phyloP scores from a whole-genome alignment of 1,140 invertebrate genomes.

The Heliothis subflexa region DNA sequence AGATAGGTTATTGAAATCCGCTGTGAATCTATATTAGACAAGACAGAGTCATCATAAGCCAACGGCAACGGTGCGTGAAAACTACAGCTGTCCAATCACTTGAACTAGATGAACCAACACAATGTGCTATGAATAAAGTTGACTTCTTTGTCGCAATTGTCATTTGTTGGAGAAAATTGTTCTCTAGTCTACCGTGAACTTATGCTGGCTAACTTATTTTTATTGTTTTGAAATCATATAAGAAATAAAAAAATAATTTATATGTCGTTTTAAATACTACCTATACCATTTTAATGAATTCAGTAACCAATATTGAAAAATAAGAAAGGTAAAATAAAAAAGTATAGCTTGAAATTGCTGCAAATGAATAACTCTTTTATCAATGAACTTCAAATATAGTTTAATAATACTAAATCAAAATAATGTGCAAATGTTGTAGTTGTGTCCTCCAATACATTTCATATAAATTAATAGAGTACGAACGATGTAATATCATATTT shows the following conservation, averaged over 20 bases:
- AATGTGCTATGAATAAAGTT: not conserved
- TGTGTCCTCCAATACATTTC: not conserved
- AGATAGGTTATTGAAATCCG: too few species aligned
- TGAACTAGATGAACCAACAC: conserved; percentile 26
- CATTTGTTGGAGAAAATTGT: not conserved
- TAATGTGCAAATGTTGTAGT: too few species aligned
- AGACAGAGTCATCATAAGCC: not conserved
- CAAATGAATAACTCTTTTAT: too few species aligned
- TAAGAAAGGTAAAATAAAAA: too few species aligned
- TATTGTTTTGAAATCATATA: not conserved
- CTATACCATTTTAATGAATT: too few species aligned
- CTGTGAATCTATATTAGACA: not conserved
- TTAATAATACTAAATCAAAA: too few species aligned
- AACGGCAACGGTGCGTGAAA: conserved; percentile 5
- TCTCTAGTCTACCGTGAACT: not conserved
- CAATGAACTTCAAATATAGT: too few species aligned
- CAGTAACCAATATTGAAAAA: too few species aligned
- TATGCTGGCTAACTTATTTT: too few species aligned
- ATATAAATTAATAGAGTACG: not conserved
- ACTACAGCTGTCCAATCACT: conserved; percentile 8
- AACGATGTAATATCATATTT: not conserved
- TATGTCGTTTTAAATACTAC: too few species aligned
- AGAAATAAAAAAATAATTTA: too few species aligned
- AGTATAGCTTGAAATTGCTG: too few species aligned
- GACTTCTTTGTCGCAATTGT: not conserved